Percentiles rank a stretch among this genome's conserved stretches.
phyloP scores from a whole-genome alignment of 2,797 vertebrate species.

The Galagoides demidoff region DNA sequence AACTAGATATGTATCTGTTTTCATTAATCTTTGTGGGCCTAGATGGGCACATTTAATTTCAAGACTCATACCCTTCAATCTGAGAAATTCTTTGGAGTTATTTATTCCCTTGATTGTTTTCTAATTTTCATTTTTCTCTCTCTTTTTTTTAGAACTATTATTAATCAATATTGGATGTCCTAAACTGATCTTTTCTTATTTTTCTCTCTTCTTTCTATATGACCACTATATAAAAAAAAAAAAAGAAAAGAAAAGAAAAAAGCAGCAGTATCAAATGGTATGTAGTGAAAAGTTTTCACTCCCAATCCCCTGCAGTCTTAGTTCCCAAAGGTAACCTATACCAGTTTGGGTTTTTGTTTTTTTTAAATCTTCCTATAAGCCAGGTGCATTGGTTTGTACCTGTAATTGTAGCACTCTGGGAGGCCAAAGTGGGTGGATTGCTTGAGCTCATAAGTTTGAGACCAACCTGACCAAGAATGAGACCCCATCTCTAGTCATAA shows the following conservation, averaged over 20 bases:
- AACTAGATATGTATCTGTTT: background rate
- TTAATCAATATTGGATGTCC: background rate
- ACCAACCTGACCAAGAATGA: no score
- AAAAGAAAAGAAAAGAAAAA: background rate
- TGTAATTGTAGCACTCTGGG: no score
- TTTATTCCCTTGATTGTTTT: background rate
- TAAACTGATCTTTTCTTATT: background rate
- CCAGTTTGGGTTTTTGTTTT: background rate
- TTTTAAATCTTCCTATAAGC: background rate
- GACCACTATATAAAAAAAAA: background rate
- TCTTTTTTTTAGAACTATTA: background rate
- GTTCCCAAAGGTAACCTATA: background rate
- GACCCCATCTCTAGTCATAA: no score
- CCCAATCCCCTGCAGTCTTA: background rate
- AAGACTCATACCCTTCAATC: background rate
- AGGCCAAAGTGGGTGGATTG: no score
- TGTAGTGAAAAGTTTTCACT: background rate
- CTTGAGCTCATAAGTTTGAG: no score
- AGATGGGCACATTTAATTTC: background rate
- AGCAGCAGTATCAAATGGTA: background rate
- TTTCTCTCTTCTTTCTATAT: background rate
- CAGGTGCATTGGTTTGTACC: no score
- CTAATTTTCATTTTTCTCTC: background rate
- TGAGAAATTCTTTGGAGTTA: slow-evolving; percentile 8
- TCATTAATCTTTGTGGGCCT: background rate